Conservation (phyloP, 35 echinoderm and acorn worm species). For the Chiridota heheva region DNA sequence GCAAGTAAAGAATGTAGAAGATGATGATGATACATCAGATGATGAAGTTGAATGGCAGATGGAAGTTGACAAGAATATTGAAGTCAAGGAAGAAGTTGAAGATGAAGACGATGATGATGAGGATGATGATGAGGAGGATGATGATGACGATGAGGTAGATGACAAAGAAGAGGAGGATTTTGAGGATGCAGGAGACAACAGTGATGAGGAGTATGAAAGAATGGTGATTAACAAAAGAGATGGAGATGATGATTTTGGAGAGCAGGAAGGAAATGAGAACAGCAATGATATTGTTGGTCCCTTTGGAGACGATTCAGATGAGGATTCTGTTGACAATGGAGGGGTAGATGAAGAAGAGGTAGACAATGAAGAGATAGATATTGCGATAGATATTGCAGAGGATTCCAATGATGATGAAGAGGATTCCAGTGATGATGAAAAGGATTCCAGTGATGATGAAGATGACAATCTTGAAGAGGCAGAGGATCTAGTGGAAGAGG, state of each 20-base stretch:
- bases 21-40: conserved; percentile 5
- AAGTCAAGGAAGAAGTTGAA: too few relatives aligned
- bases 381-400: conserved; percentile 10
- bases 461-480: neutral
- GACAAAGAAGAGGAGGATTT: conserved; percentile 16
- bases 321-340: conserved; percentile 11
- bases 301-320: conserved; percentile 8
- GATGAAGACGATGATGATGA: conserved; percentile 4
- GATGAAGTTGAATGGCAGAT: neutral
- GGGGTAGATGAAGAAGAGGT: neutral
- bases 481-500: conserved; percentile 14
- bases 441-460: conserved; percentile 1
- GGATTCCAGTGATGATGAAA: conserved; percentile 5
- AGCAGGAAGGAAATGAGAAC: conserved; percentile 15
- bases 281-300: conserved; percentile 27
- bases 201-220: conserved; percentile 15
- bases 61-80: neutral
- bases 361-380: neutral
- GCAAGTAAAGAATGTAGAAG: neutral
- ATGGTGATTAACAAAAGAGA: neutral
- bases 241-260: conserved; percentile 7
- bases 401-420: conserved; percentile 2
- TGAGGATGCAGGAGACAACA: neutral
- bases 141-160: neutral
- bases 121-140: neutral